Evolutionary conservation across 2,888 invertebrate species (phyloP).

Genomic region (Parascotia fuliginaria): DNA sequence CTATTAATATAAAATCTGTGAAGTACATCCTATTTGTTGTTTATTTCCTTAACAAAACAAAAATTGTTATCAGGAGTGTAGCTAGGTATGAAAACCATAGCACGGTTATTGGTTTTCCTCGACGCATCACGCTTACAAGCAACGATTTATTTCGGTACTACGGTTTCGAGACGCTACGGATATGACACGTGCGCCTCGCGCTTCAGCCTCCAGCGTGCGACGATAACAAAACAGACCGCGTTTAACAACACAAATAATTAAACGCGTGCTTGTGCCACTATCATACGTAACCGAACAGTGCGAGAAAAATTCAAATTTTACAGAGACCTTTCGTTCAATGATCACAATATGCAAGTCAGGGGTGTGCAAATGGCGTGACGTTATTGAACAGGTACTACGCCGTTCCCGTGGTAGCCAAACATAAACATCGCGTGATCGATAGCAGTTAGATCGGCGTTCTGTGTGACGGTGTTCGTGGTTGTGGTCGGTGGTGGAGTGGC

Average conservation of each 20-base stretch:
- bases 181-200: constrained; percentile 57
- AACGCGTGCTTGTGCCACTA: constrained; percentile 25
- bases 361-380: constrained; percentile 58
- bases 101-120: constrained; percentile 22
- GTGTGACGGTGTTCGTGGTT: constrained; percentile 46
- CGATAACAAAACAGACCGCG: constrained; percentile 52
- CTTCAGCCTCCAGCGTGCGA: constrained; percentile 49
- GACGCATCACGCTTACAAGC: constrained; percentile 45
- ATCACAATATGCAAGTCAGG: constrained; percentile 46
- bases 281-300: constrained; percentile 13
- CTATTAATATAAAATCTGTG: not conserved
- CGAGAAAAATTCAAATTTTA: constrained; percentile 20
- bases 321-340: constrained; percentile 18
- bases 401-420: constrained; percentile 80
- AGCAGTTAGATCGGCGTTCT: constrained; percentile 55
- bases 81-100: constrained; percentile 12
- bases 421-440: constrained; percentile 82
- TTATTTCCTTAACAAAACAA: constrained; percentile 15
- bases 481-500: constrained; percentile 42
- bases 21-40: not conserved
- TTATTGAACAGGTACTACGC: constrained; percentile 52
- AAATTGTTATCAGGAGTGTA: constrained; percentile 8
- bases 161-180: constrained; percentile 45
- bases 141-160: constrained; percentile 63
- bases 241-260: constrained; percentile 40